A percentile compares a stretch with the other conserved stretches of the same genome.
Conservation (phyloP, 2,888 invertebrate species). For the Drosophila formosana region DNA sequence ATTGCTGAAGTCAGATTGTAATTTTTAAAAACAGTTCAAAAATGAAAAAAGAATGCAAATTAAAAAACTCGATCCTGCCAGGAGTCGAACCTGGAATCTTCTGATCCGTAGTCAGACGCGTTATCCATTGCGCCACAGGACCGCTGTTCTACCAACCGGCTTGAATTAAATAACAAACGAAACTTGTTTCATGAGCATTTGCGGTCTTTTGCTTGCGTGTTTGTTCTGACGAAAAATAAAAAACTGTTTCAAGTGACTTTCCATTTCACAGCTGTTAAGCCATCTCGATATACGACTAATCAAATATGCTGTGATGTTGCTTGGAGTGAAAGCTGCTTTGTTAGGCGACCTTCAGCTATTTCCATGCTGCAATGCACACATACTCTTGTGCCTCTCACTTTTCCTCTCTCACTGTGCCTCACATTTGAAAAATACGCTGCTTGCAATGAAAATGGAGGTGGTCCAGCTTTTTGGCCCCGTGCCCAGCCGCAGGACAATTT, state of each 20-base stretch:
- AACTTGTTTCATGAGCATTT: not conserved
- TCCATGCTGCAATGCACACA: constrained; percentile 21
- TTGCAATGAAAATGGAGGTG: constrained; percentile 28
- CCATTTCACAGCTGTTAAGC: not conserved
- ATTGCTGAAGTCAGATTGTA: too few species aligned
- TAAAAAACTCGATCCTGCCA: constrained; percentile 81
- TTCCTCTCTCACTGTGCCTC: constrained; percentile 11
- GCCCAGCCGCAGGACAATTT: constrained; percentile 79
- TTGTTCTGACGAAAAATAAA: not conserved
- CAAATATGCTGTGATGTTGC: constrained; percentile 8
- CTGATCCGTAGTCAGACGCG: constrained; percentile 85
- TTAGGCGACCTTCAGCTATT: constrained; percentile 46
- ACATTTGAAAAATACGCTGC: constrained; percentile 43
- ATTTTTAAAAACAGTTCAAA: too few species aligned
- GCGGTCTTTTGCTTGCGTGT: not conserved
- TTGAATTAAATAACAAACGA: constrained; percentile 3
- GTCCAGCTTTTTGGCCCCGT: constrained; percentile 41
- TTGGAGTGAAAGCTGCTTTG: constrained; percentile 34
- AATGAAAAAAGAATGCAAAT: not conserved
- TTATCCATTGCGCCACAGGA: constrained; percentile 85
- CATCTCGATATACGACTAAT: constrained; percentile 5
- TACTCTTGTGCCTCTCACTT: not conserved
- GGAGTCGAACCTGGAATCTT: constrained; percentile 85
- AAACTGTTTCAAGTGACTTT: constrained; percentile 3
- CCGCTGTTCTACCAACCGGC: constrained; percentile 29